phyloP scores from a whole-genome alignment of 2,888 invertebrate genomes.

The Celastrina argiolus region DNA sequence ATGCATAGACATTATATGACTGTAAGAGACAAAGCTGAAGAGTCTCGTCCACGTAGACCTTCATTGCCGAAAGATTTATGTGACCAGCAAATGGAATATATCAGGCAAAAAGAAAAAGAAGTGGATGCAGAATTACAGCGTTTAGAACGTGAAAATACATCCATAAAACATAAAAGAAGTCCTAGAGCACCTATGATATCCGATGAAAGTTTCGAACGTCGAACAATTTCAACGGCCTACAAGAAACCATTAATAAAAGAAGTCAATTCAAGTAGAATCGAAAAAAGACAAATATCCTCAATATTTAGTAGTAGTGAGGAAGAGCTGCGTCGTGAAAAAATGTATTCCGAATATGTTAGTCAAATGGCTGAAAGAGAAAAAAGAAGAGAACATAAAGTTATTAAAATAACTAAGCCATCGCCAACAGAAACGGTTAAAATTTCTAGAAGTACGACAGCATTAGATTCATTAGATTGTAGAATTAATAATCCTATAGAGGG shows the following conservation, averaged over 20 bases:
- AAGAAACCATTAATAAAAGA: slow-evolving; percentile 69
- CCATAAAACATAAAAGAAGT: slow-evolving; percentile 42
- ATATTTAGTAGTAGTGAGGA: slow-evolving; percentile 81
- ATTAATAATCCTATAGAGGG: slow-evolving; percentile 80
- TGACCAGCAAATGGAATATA: slow-evolving; percentile 81
- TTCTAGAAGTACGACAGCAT: slow-evolving; percentile 60
- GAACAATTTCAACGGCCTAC: slow-evolving; percentile 38
- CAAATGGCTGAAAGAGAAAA: slow-evolving; percentile 88
- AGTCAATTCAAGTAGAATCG: slow-evolving; percentile 41
- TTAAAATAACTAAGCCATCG: slow-evolving; percentile 83
- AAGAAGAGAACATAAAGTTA: slow-evolving; percentile 86
- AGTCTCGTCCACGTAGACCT: slow-evolving; percentile 60
- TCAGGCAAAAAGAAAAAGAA: slow-evolving; percentile 82
- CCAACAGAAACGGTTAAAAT: slow-evolving; percentile 43
- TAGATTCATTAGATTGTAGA: slow-evolving; percentile 57
- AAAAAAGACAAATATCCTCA: slow-evolving; percentile 48
- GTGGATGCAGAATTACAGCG: slow-evolving; percentile 81
- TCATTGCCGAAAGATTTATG: slow-evolving; percentile 82
- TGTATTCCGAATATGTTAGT: slow-evolving; percentile 90
- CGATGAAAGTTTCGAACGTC: slow-evolving; percentile 49
- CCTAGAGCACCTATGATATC: slow-evolving; percentile 61
- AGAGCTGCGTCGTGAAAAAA: slow-evolving; percentile 85
- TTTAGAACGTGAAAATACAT: slow-evolving; percentile 76
- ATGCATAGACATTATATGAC: slow-evolving; percentile 62
- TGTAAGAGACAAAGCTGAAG: slow-evolving; percentile 41